phyloP scores from a whole-genome alignment of 2,797 vertebrate genomes.

The Clarias platycephalus region DNA sequence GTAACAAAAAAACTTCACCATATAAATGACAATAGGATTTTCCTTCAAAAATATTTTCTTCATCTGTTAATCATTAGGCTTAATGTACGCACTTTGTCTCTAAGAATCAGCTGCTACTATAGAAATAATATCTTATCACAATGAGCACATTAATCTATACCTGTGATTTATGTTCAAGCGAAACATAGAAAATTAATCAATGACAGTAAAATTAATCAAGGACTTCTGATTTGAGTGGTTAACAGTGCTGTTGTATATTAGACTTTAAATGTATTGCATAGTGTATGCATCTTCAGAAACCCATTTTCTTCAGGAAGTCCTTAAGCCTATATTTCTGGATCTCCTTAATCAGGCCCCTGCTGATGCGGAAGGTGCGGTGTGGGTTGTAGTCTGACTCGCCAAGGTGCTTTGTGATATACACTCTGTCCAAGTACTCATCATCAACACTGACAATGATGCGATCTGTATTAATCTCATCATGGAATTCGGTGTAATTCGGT shows the following conservation, averaged over 20 bases:
- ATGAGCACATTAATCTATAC: neutral
- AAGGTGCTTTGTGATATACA: slow-evolving; percentile 8
- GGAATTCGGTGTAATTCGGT: neutral
- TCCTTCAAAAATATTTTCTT: no score
- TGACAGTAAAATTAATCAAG: neutral
- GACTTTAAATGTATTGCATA: no score
- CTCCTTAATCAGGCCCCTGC: neutral
- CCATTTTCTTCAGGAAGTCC: neutral
- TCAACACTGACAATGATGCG: slow-evolving; percentile 27
- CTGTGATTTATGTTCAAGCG: neutral
- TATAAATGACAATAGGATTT: no score
- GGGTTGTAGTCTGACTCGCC: slow-evolving; percentile 2
- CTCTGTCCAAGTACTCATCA: neutral
- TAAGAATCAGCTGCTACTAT: no score
- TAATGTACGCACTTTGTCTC: no score
- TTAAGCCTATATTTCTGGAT: neutral
- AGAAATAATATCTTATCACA: neutral
- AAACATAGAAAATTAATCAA: no score
- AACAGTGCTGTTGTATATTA: neutral
- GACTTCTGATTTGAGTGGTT: neutral
- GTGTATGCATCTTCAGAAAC: neutral
- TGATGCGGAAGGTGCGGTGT: slow-evolving; percentile 5
- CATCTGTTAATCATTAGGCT: no score
- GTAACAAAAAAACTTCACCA: no score
- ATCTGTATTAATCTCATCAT: slow-evolving; percentile 15